Percentiles rank a stretch among this genome's conserved stretches.
Evolutionary conservation across 2,797 vertebrate species (phyloP).

Genomic region (Galaxias olidus): DNA sequence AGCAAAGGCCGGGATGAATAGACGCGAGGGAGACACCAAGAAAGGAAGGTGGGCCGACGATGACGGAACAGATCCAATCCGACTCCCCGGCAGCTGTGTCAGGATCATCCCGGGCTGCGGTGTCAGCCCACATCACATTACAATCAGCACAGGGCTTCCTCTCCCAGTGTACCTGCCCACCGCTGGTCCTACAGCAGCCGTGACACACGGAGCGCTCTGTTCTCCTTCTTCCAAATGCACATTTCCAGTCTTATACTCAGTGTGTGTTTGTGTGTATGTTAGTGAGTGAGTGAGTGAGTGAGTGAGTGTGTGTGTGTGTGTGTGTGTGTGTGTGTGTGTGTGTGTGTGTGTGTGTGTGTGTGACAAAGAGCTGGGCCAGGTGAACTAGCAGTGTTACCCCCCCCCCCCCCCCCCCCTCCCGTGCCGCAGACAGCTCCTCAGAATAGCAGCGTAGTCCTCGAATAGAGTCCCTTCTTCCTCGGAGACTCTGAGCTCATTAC

Average conservation of each 20-base stretch:
- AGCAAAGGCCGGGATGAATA: background rate
- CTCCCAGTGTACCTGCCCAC: background rate
- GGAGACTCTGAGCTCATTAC: slow-evolving; percentile 79
- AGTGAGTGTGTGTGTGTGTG: too few relatives aligned
- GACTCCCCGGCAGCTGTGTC: slow-evolving; percentile 2
- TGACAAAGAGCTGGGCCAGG: too few relatives aligned
- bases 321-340: too few relatives aligned
- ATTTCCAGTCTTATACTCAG: too few relatives aligned
- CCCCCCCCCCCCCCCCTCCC: background rate
- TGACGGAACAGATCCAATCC: background rate
- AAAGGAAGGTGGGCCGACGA: background rate
- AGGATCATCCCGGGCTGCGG: background rate
- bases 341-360: too few relatives aligned
- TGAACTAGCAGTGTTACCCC: slow-evolving; percentile 36
- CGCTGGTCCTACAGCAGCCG: background rate
- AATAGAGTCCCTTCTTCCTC: slow-evolving; percentile 66
- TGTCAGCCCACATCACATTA: slow-evolving; percentile 2
- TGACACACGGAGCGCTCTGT: too few relatives aligned
- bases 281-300: too few relatives aligned
- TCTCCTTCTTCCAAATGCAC: too few relatives aligned
- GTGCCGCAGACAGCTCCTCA: slow-evolving; percentile 63
- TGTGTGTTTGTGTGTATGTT: too few relatives aligned
- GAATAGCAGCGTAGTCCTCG: slow-evolving; percentile 66
- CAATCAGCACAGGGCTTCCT: background rate
- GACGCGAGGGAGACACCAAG: background rate